A percentile compares a stretch with the other conserved stretches of the same genome.
phyloP scores from a whole-genome alignment of 2,797 vertebrate genomes.

The Tragelaphus eurycerus region DNA sequence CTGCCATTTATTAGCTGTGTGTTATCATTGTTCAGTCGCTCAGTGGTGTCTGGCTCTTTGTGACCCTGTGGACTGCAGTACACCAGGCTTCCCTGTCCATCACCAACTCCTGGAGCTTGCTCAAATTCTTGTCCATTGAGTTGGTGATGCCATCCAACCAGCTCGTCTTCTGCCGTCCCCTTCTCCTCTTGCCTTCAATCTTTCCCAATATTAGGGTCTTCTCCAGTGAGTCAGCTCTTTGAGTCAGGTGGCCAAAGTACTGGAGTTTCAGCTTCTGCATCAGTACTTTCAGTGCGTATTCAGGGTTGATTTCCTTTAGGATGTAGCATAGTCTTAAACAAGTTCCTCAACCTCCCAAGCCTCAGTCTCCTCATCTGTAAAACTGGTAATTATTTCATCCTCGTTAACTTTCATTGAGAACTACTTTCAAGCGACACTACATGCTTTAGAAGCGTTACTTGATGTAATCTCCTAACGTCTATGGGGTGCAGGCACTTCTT shows the following conservation, averaged over 20 bases:
- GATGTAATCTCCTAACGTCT: background rate
- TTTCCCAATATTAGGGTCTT: background rate
- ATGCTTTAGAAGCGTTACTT: background rate
- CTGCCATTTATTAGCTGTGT: background rate
- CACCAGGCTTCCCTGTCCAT: background rate
- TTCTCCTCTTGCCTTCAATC: background rate
- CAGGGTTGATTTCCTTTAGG: background rate
- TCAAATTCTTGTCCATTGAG: background rate
- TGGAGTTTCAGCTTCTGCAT: background rate
- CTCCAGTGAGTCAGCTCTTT: background rate
- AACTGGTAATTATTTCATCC: background rate
- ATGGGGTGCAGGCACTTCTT: background rate
- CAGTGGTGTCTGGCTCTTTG: background rate
- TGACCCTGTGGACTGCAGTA: background rate
- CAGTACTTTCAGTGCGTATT: background rate
- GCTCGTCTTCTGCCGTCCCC: background rate
- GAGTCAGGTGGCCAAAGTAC: background rate
- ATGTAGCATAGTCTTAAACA: background rate
- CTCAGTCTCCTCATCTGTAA: background rate
- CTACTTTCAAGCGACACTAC: background rate
- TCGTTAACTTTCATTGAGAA: background rate
- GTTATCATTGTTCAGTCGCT: fast-evolving
- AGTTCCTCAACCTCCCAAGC: background rate
- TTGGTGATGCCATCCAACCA: fast-evolving
- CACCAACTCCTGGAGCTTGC: background rate